These are phyloP conservation scores for Zosterops borbonicus DNA, from an alignment of 2,113 vertebrate species.

Conservation along the genomic window DNA sequence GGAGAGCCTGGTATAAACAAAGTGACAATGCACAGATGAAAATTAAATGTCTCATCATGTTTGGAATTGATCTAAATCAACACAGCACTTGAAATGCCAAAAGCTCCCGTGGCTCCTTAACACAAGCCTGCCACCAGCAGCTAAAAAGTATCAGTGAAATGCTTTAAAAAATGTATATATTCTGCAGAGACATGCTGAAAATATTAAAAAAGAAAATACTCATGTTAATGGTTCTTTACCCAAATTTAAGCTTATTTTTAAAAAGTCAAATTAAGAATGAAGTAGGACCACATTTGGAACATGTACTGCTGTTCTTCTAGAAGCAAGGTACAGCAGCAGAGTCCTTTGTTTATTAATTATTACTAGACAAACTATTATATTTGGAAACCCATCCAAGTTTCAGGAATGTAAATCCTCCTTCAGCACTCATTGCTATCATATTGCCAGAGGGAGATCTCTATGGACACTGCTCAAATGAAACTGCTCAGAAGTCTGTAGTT, in stretches of 20 bases:
- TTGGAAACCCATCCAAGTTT: neutral
- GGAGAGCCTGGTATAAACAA: neutral
- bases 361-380: neutral
- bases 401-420: neutral
- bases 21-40: neutral
- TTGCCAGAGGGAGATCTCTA: neutral
- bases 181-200: neutral
- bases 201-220: neutral
- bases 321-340: neutral
- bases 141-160: neutral
- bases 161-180: neutral
- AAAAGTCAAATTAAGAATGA: neutral
- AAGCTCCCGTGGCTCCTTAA: neutral
- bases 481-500: neutral
- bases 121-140: neutral
- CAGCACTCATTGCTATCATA: neutral
- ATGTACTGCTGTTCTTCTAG: neutral
- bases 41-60: neutral
- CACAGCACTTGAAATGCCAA: neutral
- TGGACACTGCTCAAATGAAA: neutral
- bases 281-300: neutral
- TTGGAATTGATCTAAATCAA: conserved; percentile 18
- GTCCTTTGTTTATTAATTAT: neutral
- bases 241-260: neutral
- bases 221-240: neutral